Evolutionary conservation across 2,113 vertebrate species (phyloP).

Genomic region (Castor canadensis): DNA sequence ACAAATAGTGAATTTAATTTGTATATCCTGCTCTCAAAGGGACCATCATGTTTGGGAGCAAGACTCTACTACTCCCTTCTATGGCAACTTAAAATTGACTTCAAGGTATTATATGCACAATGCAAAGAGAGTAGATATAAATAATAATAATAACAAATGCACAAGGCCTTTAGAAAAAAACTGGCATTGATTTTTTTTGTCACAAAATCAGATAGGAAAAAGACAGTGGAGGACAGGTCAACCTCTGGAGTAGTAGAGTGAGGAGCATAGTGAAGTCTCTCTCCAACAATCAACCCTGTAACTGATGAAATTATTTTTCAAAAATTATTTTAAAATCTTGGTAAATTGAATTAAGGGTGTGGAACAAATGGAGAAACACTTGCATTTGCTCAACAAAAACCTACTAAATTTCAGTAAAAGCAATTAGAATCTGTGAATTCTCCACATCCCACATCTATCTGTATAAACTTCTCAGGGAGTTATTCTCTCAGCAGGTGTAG

Average conservation of each 20-base stretch:
- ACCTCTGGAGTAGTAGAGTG: not conserved
- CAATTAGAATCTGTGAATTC: not conserved
- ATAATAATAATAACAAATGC: no score
- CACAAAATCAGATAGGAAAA: not conserved
- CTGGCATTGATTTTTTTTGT: not conserved
- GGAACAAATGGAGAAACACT: not conserved
- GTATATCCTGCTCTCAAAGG: not conserved
- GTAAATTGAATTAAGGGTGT: not conserved
- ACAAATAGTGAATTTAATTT: not conserved
- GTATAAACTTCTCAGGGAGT: not conserved
- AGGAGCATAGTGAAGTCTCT: not conserved
- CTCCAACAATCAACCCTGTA: not conserved
- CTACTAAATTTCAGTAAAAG: not conserved
- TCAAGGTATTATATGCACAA: not conserved
- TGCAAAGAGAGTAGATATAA: not conserved
- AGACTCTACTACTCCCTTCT: not conserved
- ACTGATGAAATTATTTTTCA: not conserved
- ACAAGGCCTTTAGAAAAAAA: not conserved
- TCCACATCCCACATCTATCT: not conserved
- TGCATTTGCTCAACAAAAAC: not conserved
- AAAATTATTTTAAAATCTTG: not conserved
- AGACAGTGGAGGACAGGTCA: not conserved
- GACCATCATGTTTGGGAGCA: not conserved
- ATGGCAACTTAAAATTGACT: not conserved
- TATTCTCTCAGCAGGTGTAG: not conserved